Conservation (phyloP, 2,888 invertebrate genomes). For the Melanargia galathea region DNA sequence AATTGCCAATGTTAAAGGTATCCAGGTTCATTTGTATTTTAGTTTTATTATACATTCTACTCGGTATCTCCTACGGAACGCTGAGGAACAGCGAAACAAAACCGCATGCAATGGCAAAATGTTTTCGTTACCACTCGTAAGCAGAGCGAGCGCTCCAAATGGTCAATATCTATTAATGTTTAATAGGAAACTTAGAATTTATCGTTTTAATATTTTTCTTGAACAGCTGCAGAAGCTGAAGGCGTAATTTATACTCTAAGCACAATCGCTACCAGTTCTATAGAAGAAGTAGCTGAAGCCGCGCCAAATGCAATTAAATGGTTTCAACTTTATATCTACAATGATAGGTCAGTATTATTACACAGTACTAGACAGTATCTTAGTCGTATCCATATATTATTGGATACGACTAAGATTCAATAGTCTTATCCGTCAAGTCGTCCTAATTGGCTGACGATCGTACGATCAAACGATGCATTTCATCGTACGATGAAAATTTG, state of each 20-base stretch:
- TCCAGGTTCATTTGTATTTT: neutral
- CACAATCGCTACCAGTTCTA: conserved; percentile 92
- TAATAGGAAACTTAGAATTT: neutral
- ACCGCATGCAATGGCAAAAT: too few relatives aligned
- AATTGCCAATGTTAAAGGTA: conserved; percentile 88
- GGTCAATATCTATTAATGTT: neutral
- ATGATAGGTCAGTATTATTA: conserved; percentile 83
- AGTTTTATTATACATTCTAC: neutral
- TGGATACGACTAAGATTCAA: too few relatives aligned
- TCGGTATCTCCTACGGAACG: too few relatives aligned
- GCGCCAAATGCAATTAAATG: conserved; percentile 90
- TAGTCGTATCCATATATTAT: too few relatives aligned
- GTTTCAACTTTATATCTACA: conserved; percentile 96
- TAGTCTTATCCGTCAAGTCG: too few relatives aligned
- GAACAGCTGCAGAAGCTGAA: conserved; percentile 87
- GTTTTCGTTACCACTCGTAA: neutral
- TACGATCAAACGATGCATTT: too few relatives aligned
- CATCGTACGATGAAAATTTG: too few relatives aligned
- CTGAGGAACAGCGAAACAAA: too few relatives aligned
- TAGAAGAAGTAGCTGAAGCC: conserved; percentile 92
- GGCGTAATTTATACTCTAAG: conserved; percentile 91
- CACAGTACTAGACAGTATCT: too few relatives aligned
- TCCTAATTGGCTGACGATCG: too few relatives aligned
- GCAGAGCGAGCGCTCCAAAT: neutral
- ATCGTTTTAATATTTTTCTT: conserved; percentile 4